Conservation (phyloP, 2,113 vertebrate genomes). For the human region GRCh38 chr11:10629501-10630000, state of each 20-base stretch:
- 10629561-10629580: conserved; percentile 93
- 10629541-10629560: conserved; percentile 90
- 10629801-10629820: background rate
- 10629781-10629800: background rate
- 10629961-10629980: background rate
- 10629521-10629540: conserved; percentile 81
- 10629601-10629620: conserved; percentile 96
- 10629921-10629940: background rate
- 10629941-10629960: background rate
- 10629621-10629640: conserved; percentile 96
- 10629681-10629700: conserved; percentile 95
- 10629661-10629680: conserved; percentile 93
- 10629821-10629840: background rate
- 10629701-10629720: conserved; percentile 89
- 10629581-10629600: conserved; percentile 93
- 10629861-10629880: background rate
- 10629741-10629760: background rate
- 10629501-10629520: background rate
- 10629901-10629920: background rate
- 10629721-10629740: background rate
- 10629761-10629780: background rate
- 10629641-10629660: conserved; percentile 96
- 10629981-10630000: background rate
- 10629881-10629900: background rate
- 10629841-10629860: background rate